A percentile compares a stretch with the other conserved stretches of the same genome.
Conservation (phyloP, 2,797 vertebrate species). For the Sebastes trivittatus region DNA sequence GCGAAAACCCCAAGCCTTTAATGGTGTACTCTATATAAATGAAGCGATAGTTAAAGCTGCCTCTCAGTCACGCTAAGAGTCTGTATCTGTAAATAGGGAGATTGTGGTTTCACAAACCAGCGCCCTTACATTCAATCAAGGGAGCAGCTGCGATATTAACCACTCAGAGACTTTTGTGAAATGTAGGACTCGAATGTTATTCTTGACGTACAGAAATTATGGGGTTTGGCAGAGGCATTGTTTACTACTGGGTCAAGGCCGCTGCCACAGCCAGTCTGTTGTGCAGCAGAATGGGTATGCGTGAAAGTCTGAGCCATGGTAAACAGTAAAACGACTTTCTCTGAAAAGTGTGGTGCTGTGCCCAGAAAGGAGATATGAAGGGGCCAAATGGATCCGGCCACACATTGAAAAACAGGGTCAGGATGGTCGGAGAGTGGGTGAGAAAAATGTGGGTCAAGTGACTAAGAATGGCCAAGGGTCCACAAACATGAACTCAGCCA, state of each 20-base stretch:
- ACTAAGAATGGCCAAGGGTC: constrained; percentile 62
- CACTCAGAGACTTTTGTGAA: constrained; percentile 61
- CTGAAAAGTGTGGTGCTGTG: constrained; percentile 48
- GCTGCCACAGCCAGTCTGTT: constrained; percentile 46
- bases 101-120: constrained; percentile 68
- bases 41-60: constrained; percentile 70
- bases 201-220: constrained; percentile 70
- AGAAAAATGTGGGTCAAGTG: constrained; percentile 80
- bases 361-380: constrained; percentile 64
- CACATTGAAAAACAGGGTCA: constrained; percentile 76
- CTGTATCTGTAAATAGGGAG: constrained; percentile 77
- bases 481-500: constrained; percentile 74
- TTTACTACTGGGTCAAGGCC: constrained; percentile 64
- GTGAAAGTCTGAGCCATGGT: constrained; percentile 64
- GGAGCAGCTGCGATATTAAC: constrained; percentile 76
- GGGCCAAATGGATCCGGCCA: constrained; percentile 66
- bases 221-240: constrained; percentile 67
- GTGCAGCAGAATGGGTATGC: constrained; percentile 52
- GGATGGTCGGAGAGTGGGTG: constrained; percentile 60
- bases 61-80: constrained; percentile 73
- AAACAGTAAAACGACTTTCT: constrained; percentile 74
- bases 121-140: constrained; percentile 59
- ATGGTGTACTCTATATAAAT: constrained; percentile 78
- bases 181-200: constrained; percentile 68
- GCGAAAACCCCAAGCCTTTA: constrained; percentile 74